phyloP scores from a whole-genome alignment of 2,888 invertebrate genomes.

The Drosophila subquinaria region DNA sequence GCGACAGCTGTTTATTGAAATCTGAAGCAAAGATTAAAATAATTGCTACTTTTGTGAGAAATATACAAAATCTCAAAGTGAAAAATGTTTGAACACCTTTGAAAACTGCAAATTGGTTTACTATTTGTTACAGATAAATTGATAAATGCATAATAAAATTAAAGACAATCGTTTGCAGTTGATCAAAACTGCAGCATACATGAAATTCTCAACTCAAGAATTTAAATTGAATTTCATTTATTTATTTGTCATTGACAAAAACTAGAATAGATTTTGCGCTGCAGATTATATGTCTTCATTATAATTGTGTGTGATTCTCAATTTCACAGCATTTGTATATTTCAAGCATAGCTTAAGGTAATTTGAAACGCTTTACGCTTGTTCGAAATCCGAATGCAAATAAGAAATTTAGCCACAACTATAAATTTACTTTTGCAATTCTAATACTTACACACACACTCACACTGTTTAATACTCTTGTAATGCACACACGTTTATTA shows the following conservation, averaged over 20 bases:
- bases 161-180: background rate
- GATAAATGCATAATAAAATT: background rate
- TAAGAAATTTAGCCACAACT: conserved; percentile 54
- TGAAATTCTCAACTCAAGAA: background rate
- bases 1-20: conserved; percentile 2
- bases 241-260: no score
- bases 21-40: background rate
- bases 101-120: background rate
- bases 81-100: background rate
- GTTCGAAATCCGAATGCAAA: conserved; percentile 44
- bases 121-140: background rate
- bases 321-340: background rate
- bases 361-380: conserved; percentile 8
- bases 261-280: background rate
- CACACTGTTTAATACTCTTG: conserved; percentile 15
- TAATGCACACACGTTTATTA: conserved; percentile 1
- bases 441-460: conserved; percentile 16
- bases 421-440: conserved; percentile 49
- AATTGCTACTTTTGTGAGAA: background rate
- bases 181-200: background rate
- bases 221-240: background rate
- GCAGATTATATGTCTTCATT: no score
- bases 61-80: conserved; percentile 6
- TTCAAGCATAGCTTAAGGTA: conserved; percentile 1
- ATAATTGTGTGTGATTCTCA: background rate